Evolutionary conservation across 2,113 vertebrate genomes (phyloP).

Genomic region (Ctenodactylus gundi): DNA sequence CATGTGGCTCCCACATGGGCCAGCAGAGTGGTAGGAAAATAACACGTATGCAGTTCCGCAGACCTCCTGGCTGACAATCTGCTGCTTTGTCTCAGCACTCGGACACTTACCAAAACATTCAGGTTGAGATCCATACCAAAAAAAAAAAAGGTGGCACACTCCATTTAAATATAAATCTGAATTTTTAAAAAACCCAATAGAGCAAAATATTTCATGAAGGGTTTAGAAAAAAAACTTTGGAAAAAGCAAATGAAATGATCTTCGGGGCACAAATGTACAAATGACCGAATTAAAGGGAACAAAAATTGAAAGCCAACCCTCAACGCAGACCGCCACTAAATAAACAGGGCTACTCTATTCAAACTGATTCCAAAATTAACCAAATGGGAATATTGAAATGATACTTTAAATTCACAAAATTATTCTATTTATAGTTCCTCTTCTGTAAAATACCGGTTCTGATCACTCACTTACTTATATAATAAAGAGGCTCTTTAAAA

Average conservation of each 20-base stretch:
- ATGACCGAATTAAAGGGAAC: background rate
- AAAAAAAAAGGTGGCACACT: background rate
- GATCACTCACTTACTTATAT: background rate
- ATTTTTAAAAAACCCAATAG: slow-evolving; percentile 29
- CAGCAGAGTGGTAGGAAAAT: too few relatives aligned
- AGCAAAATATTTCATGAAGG: background rate
- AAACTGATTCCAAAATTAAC: background rate
- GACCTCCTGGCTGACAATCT: background rate
- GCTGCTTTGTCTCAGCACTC: background rate
- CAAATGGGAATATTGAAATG: background rate
- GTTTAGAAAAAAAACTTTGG: background rate
- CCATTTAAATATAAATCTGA: background rate
- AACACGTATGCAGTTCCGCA: background rate
- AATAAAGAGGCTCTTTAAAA: background rate
- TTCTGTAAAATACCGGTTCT: background rate
- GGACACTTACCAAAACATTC: background rate
- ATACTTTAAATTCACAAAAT: background rate
- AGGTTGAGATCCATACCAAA: background rate
- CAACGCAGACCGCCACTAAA: too few relatives aligned
- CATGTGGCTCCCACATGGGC: background rate
- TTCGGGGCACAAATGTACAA: background rate
- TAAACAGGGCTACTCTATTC: background rate
- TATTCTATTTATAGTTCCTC: background rate
- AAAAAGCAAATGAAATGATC: background rate
- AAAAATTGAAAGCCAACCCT: too few relatives aligned